phyloP scores from a whole-genome alignment of 2,888 invertebrate species.

The Drosophila dives region DNA sequence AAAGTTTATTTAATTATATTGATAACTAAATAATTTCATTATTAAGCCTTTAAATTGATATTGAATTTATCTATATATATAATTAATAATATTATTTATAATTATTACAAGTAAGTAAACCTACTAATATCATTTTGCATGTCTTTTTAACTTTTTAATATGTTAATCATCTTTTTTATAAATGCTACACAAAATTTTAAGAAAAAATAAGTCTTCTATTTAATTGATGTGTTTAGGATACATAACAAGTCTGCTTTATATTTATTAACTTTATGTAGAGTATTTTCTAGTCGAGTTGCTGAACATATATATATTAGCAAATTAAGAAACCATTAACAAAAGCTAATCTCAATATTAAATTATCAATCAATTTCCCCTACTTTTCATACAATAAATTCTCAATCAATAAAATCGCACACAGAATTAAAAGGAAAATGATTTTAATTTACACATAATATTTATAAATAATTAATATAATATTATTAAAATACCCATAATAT shows the following conservation, averaged over 20 bases:
- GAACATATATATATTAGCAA: not conserved
- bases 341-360: not conserved
- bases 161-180: too few relatives aligned
- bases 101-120: not conserved
- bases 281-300: not conserved
- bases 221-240: not conserved
- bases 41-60: not conserved
- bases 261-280: not conserved
- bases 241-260: too few relatives aligned
- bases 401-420: not conserved
- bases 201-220: not conserved
- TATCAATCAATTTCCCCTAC: not conserved
- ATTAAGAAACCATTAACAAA: not conserved
- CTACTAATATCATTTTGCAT: not conserved
- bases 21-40: not conserved
- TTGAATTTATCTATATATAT: not conserved
- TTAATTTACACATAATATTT: too few relatives aligned
- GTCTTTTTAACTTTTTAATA: too few relatives aligned
- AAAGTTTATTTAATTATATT: not conserved
- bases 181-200: too few relatives aligned
- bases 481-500: not conserved
- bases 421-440: not conserved
- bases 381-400: too few relatives aligned
- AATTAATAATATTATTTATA: not conserved
- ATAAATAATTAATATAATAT: not conserved